Conservation (phyloP, 2,113 vertebrate species). For the Bufo gargarizans region DNA sequence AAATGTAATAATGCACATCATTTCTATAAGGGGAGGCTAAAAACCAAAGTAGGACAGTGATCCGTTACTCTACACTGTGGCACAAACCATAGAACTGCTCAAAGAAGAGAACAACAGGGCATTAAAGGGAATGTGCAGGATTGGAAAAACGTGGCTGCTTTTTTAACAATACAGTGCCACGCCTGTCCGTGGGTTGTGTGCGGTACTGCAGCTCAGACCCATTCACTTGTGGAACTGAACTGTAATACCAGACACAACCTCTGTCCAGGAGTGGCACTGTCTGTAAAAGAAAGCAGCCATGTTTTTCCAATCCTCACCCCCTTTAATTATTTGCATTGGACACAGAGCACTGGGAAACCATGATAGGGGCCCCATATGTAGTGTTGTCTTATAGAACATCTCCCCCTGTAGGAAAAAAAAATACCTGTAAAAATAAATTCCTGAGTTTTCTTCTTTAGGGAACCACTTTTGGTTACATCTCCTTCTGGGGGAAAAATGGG, state of each 20-base stretch:
- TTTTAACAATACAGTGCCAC: neutral
- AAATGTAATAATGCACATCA: constrained; percentile 9
- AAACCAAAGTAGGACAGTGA: neutral
- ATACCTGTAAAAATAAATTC: neutral
- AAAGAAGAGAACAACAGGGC: neutral
- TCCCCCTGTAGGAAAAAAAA: neutral
- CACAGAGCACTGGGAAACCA: neutral
- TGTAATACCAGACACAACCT: neutral
- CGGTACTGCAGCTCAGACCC: neutral
- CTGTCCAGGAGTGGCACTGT: neutral
- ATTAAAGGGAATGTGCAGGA: neutral
- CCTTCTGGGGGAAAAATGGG: neutral
- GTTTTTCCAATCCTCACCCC: neutral
- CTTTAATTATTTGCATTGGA: neutral
- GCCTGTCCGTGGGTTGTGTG: neutral
- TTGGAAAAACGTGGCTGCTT: neutral
- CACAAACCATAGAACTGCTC: neutral
- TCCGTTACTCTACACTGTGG: neutral
- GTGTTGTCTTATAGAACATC: neutral
- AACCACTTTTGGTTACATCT: neutral
- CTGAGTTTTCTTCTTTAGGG: neutral
- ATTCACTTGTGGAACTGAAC: neutral
- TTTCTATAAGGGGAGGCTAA: neutral
- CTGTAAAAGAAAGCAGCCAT: neutral
- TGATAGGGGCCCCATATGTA: neutral